Conservation (phyloP, 2,797 vertebrate species). For the Muscicapa comitata region DNA sequence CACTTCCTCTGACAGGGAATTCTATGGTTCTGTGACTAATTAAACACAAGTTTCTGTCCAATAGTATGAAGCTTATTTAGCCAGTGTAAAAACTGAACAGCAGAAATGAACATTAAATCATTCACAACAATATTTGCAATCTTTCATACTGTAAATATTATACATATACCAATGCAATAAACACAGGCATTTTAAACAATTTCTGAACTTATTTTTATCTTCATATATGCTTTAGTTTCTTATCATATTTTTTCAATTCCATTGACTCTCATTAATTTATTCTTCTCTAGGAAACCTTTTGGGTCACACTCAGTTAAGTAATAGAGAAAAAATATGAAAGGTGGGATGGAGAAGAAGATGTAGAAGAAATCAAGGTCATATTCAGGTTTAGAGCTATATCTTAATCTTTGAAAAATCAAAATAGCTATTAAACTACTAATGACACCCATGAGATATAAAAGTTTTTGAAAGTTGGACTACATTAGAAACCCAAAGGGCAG, state of each 20-base stretch:
- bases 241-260: not conserved
- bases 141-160: not conserved
- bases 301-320: not conserved
- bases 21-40: not conserved
- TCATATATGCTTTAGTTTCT: not conserved
- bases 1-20: not conserved
- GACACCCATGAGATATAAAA: rapidly evolving
- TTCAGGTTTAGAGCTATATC: not conserved
- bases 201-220: not conserved
- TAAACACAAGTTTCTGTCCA: not conserved
- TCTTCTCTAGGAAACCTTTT: not conserved
- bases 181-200: not conserved
- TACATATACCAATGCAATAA: not conserved
- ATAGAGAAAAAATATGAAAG: not conserved
- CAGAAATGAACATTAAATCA: not conserved
- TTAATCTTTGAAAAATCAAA: not conserved
- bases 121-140: not conserved
- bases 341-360: not conserved
- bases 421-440: not conserved
- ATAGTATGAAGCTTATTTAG: not conserved
- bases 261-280: not conserved
- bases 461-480: not conserved
- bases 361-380: not conserved
- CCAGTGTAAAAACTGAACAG: not conserved
- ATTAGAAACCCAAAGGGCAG: not conserved